These are phyloP conservation scores for Pogonomyrmex barbatus DNA, from an alignment of 1,140 invertebrate species.

Conservation along the genomic window DNA sequence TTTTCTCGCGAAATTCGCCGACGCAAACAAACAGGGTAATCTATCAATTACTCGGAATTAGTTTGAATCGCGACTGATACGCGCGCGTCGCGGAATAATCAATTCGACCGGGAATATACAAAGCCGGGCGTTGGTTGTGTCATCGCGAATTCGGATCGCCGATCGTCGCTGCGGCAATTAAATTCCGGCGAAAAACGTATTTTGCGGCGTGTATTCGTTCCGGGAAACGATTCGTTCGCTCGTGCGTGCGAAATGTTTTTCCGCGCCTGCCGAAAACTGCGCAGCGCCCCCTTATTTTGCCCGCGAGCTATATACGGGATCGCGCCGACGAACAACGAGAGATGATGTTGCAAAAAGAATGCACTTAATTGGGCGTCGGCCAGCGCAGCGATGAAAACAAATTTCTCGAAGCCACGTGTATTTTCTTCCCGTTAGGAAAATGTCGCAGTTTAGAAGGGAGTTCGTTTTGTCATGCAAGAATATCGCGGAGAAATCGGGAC, in stretches of 20 bases:
- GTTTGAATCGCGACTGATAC: constrained; percentile 22
- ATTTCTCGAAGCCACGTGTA: constrained; percentile 11
- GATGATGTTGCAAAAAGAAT: constrained; percentile 62
- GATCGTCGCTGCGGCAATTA: not conserved
- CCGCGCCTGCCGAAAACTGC: constrained; percentile 17
- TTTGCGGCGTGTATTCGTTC: not conserved
- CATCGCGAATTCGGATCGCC: not conserved
- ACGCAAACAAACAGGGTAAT: constrained; percentile 25
- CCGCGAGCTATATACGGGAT: not conserved
- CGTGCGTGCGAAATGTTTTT: constrained; percentile 4
- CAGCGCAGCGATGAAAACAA: constrained; percentile 56
- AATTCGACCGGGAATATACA: not conserved
- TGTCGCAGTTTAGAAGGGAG: not conserved
- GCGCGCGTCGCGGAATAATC: not conserved
- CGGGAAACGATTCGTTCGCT: not conserved
- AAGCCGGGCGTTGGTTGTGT: not conserved
- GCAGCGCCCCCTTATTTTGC: constrained; percentile 18
- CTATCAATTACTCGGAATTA: constrained; percentile 32
- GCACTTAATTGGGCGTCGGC: constrained; percentile 64
- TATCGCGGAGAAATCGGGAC: not conserved
- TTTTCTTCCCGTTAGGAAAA: not conserved
- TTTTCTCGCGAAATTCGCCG: not conserved
- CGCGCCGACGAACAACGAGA: not conserved
- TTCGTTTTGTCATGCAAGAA: not conserved
- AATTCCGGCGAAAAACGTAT: constrained; percentile 5